Conservation (phyloP, 1,140 invertebrate genomes). For the Neelides sp. region DNA sequence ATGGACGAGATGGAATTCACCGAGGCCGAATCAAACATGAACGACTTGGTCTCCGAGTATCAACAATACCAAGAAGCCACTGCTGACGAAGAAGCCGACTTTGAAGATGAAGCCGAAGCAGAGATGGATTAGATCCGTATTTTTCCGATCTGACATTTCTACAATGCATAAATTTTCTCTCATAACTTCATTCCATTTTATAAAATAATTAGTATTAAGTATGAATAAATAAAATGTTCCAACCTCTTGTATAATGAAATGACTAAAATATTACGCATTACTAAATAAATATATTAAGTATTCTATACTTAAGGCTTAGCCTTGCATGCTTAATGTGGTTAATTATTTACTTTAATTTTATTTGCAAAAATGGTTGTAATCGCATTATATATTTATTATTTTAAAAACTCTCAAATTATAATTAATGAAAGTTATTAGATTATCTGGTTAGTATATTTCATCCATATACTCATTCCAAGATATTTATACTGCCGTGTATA, state of each 20-base stretch:
- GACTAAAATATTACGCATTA: neutral
- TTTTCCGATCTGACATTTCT: neutral
- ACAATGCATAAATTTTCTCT: neutral
- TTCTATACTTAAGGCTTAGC: neutral
- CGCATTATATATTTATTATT: no score
- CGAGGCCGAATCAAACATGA: constrained; percentile 69
- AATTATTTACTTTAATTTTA: no score
- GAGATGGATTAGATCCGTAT: constrained; percentile 1
- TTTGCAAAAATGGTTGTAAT: no score
- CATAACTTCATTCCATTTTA: neutral
- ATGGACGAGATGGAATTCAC: no score
- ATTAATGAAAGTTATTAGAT: no score
- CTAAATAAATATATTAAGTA: neutral
- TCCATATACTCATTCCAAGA: no score
- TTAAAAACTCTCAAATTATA: no score
- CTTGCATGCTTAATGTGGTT: neutral
- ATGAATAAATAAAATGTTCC: neutral
- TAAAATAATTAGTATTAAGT: neutral
- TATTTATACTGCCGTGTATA: no score
- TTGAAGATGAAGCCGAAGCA: constrained; percentile 46
- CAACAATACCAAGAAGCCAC: constrained; percentile 84
- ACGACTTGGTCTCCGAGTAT: constrained; percentile 71
- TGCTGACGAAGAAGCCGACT: constrained; percentile 63
- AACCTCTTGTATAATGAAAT: neutral
- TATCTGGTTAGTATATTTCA: no score